Evolutionary conservation across 2,888 invertebrate genomes (phyloP).

Genomic region (Athalia circularis): DNA sequence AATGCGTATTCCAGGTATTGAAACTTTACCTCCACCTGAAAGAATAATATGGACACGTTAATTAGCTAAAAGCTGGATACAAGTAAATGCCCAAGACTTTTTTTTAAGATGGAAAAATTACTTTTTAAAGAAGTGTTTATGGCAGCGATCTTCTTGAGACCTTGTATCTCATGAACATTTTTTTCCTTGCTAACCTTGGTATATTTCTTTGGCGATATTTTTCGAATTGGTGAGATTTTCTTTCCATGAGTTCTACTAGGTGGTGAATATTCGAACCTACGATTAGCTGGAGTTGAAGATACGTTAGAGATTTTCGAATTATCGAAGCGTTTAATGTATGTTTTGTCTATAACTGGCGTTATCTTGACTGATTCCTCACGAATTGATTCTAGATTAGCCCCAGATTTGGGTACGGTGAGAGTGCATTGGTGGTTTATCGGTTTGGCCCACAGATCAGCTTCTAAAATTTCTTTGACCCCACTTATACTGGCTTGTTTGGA

Average conservation of each 20-base stretch:
- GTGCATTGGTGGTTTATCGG: constrained; percentile 20
- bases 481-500: neutral
- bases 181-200: constrained; percentile 62
- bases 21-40: constrained; percentile 52
- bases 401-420: neutral
- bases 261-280: constrained; percentile 60
- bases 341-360: constrained; percentile 32
- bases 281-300: neutral
- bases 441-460: constrained; percentile 29
- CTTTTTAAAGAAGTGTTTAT: constrained; percentile 55
- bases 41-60: constrained; percentile 15
- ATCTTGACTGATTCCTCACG: constrained; percentile 43
- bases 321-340: constrained; percentile 5
- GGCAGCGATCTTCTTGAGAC: constrained; percentile 58
- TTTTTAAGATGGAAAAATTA: constrained; percentile 29
- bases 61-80: constrained; percentile 29
- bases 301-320: neutral
- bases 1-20: constrained; percentile 62
- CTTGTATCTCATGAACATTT: constrained; percentile 47
- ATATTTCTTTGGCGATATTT: constrained; percentile 58
- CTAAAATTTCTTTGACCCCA: constrained; percentile 22
- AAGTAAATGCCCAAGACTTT: neutral
- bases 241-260: constrained; percentile 50
- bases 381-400: constrained; percentile 40
- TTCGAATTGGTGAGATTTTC: constrained; percentile 49